Base-by-base conservation (phyloP, 2,113 vertebrate genomes). In the Phyllostomus hastatus region DNA sequence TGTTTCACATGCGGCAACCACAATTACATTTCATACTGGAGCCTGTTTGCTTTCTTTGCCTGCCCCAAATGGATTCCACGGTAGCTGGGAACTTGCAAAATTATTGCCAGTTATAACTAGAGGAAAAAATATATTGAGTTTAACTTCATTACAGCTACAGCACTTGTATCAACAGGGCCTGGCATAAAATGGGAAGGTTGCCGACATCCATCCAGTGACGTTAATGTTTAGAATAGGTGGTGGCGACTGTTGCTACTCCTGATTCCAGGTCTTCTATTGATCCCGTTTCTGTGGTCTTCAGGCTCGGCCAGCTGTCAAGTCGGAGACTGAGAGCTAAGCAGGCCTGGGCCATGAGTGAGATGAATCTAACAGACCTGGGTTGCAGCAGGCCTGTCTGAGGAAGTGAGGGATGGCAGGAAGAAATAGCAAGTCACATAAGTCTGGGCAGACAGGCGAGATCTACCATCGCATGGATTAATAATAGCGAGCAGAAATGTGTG, bases 21-120 rank as follows among this genome's bases (percentile, higher is more conserved):
- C 95, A 98, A 97, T 97, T 97, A 96, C 96, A 95, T 97, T 97
- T 97, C 96, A 94, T 73, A 79, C 96, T 14, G 20, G 84, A 48
- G 91, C 75, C 95, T 95, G 92, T 98, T 97, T 98, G 97, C 96
- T 98, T 97, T 94, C 57, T 97, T 97, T 97, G 94, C 96, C 95
- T 96, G 90, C 95, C 91, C 96, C 95, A 88, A 97, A 97, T 97
- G 97, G 95, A 97, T 97, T 97, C 95, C 94, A 97, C 95, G 33
- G 97, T 97, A 98, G 97, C 97, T 96, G 92, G 95, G 96, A 97
- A 95, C 90, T 97, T 96, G 92, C 96, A 95, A 97, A 98, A 96
- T 92, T 96, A 96, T 95, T 97, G 97, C 97, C 97, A 95, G 97
- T 97, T 97, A 97, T 79, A 98, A 97, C 90, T 26, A 95, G 92